Conservation (phyloP, 2,797 vertebrate species). For the Chaenodraco wilsoni region DNA sequence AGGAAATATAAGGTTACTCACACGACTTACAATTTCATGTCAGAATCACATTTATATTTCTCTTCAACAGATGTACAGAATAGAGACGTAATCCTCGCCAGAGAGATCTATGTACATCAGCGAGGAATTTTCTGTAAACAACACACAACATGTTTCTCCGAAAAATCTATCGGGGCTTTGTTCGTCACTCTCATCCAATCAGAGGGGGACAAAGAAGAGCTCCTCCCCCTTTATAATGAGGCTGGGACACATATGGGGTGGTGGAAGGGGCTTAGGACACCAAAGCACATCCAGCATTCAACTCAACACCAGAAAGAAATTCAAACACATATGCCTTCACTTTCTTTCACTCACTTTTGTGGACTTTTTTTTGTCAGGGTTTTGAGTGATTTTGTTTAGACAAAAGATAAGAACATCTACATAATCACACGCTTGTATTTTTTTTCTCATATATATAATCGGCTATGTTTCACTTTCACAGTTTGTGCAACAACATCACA, state of each 20-base stretch:
- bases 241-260: conserved; percentile 36
- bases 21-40: conserved; percentile 81
- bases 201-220: conserved; percentile 82
- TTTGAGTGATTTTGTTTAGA: conserved; percentile 83
- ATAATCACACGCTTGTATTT: conserved; percentile 86
- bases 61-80: conserved; percentile 89
- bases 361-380: conserved; percentile 70
- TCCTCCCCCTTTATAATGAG: conserved; percentile 80
- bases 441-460: conserved; percentile 66
- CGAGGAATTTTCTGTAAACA: conserved; percentile 87
- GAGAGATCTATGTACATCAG: conserved; percentile 91
- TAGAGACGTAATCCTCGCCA: conserved; percentile 82
- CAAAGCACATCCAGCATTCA: conserved; percentile 92
- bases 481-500: conserved; percentile 95
- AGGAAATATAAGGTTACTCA: conserved; percentile 79
- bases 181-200: conserved; percentile 54
- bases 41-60: conserved; percentile 85
- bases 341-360: conserved; percentile 61
- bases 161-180: conserved; percentile 62
- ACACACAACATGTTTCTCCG: conserved; percentile 84
- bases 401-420: conserved; percentile 91
- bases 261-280: conserved; percentile 75
- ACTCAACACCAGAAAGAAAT: conserved; percentile 87
- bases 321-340: conserved; percentile 88
- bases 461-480: conserved; percentile 95